Conservation (phyloP, 2,888 invertebrate genomes). For the Furcula furcula region DNA sequence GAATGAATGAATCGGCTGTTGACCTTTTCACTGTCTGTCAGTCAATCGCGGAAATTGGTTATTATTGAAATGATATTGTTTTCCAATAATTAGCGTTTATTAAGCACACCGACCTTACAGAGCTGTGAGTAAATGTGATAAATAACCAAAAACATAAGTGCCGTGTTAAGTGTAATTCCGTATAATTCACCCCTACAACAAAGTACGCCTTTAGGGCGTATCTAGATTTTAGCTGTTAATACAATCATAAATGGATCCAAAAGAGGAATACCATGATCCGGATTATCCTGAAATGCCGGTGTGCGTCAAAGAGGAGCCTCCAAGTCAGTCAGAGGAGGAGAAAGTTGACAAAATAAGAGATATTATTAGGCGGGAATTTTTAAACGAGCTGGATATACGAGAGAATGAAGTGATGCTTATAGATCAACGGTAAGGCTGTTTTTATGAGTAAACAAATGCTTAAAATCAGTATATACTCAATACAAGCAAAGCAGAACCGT, state of each 20-base stretch:
- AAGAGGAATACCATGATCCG: constrained; percentile 82
- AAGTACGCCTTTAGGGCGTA: constrained; percentile 51
- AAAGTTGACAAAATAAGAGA: constrained; percentile 76
- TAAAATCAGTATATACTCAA: no score
- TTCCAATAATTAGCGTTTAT: constrained; percentile 32
- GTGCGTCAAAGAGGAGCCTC: constrained; percentile 45
- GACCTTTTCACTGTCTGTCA: constrained; percentile 68
- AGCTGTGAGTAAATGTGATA: constrained; percentile 50
- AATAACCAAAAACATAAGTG: constrained; percentile 37
- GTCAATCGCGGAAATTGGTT: constrained; percentile 67
- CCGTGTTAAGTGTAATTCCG: constrained; percentile 23
- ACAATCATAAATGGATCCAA: constrained; percentile 57
- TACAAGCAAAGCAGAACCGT: no score
- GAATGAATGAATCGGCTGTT: constrained; percentile 60
- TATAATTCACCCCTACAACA: no score
- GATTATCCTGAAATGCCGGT: constrained; percentile 72
- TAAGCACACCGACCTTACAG: constrained; percentile 33
- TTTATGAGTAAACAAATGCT: constrained; percentile 14
- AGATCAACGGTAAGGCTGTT: constrained; percentile 81
- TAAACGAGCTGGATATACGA: constrained; percentile 84
- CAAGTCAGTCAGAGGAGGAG: constrained; percentile 54
- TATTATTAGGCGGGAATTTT: constrained; percentile 87
- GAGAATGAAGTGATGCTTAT: constrained; percentile 87
- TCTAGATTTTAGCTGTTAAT: constrained; percentile 40
- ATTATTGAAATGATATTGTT: constrained; percentile 45